Base-by-base conservation (phyloP, 2,888 invertebrate species). In the Drosophila mimica region DNA sequence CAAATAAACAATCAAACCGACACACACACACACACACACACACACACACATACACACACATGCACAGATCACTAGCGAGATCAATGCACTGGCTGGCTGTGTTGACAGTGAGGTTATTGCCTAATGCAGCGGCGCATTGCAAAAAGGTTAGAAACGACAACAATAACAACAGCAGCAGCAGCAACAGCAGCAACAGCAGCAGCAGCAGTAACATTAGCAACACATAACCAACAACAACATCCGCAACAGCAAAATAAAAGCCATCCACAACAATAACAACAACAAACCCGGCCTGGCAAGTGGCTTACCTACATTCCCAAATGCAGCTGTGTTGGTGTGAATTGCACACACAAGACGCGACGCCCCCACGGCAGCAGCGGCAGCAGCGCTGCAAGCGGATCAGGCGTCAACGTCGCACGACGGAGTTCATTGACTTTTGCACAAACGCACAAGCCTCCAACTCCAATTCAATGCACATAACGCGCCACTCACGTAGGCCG, bases 261-360 rank as follows among this genome's bases (percentile, higher is more conserved):
- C 54, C 51, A 56, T 28, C 36, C 36, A 30, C 51, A 61, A 30
- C 56, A 60, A 20, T 51, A 62, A 56, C 59, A 72, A 70, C 56
- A 72, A 62, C 69, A 76, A 78, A 74, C 68, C 73, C 82, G 79
- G 76, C 76, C 65, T 71, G 72, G 74, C 80, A 83, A 86, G 86
- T 90, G 86, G 87, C 87, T 90, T 87, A 88, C 87, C 87, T 88
- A 90, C 90, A 90, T 90, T 90, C 90, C 87, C 86, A 71, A 74
- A 76, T 76, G 82, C 70, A 65, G 67, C 61, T 70, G 74, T 79
- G 70, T 80, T 82, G 69, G 88, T 82, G 88, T 85, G 66, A 88
- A 83, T 83, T 83, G 83, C 88, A 84, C 73, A 70, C 66, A 74
- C 79, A 78, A 78, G 80, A 64, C 76, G 61, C 70, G 80, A 75